Base-by-base conservation (phyloP, 2,113 vertebrate genomes). In the Chloropsis cyanopogon region DNA sequence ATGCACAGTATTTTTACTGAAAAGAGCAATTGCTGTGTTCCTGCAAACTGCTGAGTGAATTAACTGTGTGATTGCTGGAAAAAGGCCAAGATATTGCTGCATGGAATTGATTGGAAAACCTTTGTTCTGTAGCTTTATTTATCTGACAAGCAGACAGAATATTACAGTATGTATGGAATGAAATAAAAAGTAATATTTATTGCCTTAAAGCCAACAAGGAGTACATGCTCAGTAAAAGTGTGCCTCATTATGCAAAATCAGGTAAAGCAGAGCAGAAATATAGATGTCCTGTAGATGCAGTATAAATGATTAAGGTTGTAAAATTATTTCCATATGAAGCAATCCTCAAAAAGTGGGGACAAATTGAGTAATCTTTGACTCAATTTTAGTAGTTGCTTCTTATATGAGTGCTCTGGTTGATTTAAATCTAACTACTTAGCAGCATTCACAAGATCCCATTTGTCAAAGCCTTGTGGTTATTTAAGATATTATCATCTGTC, bases 401-500 rank as follows among this genome's bases (percentile, higher is more conserved):
- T 84, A 15, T 15, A 52, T 22, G 81, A 85, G 69, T 49, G 39
- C 57, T 87, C 39, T 53, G 47, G 57, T 85, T 93, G 91, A 92
- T 86, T 82, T 92, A 72, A 93, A 69, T 80, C 50, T 79, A 91
- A 63, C 66, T 92, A 66, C 87, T 97, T 91, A 91, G 82, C 79
- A 93, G 75, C 0, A 0, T 90, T 96, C 86, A 70, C 59, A 81
- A 57, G 75, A 73, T 83, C 88, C 76, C 80, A 81, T 96, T 93
- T 96, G 91, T 94, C 88, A 94, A 77, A 92, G 68, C 60, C 64
- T 83, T 83, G 72, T 83, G 92, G 72, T 97, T 93, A 63, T 93
- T 94, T 94, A 92, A 95, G 94, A 91, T 95, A 37, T 31, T 94
- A 94, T 93, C 76, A 71, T 93, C 88, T 95, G 88, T 97, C 90